Conservation (phyloP, 2,888 invertebrate genomes). For the Lypha dubia region DNA sequence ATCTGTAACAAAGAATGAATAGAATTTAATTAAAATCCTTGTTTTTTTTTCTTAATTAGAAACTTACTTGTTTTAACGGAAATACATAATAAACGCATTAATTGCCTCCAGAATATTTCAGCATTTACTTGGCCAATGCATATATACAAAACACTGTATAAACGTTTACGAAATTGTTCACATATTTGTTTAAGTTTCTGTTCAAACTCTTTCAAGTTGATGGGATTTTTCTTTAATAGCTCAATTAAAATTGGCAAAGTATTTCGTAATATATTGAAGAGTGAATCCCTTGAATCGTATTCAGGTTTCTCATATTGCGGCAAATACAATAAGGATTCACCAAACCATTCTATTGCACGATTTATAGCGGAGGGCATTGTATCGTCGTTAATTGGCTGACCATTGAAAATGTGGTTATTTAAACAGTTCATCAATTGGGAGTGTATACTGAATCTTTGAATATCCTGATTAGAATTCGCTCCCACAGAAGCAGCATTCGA, state of each 20-base stretch:
- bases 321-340: conserved; percentile 78
- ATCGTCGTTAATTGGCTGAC: conserved; percentile 78
- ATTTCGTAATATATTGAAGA: conserved; percentile 79
- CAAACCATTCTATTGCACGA: conserved; percentile 79
- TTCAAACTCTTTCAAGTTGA: conserved; percentile 78
- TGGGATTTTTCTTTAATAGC: conserved; percentile 75
- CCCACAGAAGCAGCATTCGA: conserved; percentile 1
- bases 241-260: conserved; percentile 80
- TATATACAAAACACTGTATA: conserved; percentile 80
- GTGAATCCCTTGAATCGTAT: conserved; percentile 81
- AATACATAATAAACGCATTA: conserved; percentile 77
- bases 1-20: conserved; percentile 72
- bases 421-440: conserved; percentile 79
- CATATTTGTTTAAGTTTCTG: conserved; percentile 78
- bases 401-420: conserved; percentile 78
- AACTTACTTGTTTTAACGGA: conserved; percentile 77
- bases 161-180: conserved; percentile 78
- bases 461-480: conserved; percentile 19
- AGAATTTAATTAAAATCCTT: not conserved
- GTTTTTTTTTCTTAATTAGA: not conserved
- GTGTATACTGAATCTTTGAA: conserved; percentile 76
- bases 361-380: conserved; percentile 78
- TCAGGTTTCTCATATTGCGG: conserved; percentile 81
- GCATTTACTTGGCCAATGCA: conserved; percentile 81
- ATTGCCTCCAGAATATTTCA: conserved; percentile 80